Base-by-base conservation (phyloP, 2,888 invertebrate species). In the Diogma glabrata region DNA sequence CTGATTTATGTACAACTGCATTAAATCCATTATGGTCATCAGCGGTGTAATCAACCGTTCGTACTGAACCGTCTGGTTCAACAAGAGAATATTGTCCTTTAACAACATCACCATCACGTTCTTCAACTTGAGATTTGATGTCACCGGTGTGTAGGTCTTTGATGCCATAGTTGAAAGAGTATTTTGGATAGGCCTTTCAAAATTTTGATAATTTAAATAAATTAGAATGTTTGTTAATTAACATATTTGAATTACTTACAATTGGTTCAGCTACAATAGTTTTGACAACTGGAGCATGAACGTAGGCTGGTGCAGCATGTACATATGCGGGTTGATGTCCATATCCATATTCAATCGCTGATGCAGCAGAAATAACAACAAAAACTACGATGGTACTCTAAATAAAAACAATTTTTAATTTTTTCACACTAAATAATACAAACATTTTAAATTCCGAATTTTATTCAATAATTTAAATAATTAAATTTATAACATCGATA, bases 71-170 rank as follows among this genome's bases (percentile, higher is more conserved):
- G 59, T 72, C 72, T 54, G 72, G 71, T 63, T 72, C 72, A 51
- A 72, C 72, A 51, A 72, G 63, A 24, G 71, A 71, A 61, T 79
- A 79, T 61, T 78, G 75, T 64, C 85, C 85, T 72, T 79, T 79
- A 19, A 85, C 84, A 10, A 79, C 79, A 63, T 84, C 81, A 4
- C 85, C 85, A 63, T 81, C 81, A 57, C 79, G 74, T 60, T 78
- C 77, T 63, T 82, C 82, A 45, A 77, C 75, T 60, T 82, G 82
- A 23, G 80, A 79, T 64, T 82, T 82, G 51, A 82, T 76, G 62
- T 82, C 82, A n/a, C 82, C 84, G 8, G 82, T 82, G 59, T 82
- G 81, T 4, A 77, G 77, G 60, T 82, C 83, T 62, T 81, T 79
- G 22, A 80, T 82, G 52, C 82, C 81, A 59, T 82, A 82, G 62